These are phyloP conservation scores for Scolopax rusticola DNA, from an alignment of 2,797 vertebrate species.

Conservation along the genomic window DNA sequence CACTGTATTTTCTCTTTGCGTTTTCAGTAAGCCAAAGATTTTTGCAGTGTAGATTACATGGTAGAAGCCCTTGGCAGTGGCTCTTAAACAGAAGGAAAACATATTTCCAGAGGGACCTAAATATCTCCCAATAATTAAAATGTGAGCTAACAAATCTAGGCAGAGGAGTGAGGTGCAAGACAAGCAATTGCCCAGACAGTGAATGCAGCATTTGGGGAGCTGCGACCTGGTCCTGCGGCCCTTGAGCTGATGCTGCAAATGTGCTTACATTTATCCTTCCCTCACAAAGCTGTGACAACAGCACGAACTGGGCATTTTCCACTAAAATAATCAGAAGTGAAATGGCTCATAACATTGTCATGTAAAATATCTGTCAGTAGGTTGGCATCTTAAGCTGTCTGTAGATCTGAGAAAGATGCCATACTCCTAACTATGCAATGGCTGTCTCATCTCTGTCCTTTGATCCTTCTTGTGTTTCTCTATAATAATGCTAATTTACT, in stretches of 20 bases:
- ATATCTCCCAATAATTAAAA: background rate
- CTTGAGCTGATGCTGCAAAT: background rate
- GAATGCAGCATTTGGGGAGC: fast-evolving
- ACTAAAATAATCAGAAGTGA: background rate
- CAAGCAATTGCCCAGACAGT: background rate
- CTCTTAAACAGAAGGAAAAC: background rate
- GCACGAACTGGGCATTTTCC: background rate
- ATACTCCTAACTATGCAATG: background rate
- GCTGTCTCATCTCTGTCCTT: background rate
- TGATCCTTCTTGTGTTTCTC: background rate
- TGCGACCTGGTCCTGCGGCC: background rate
- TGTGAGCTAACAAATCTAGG: background rate
- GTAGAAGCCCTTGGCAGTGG: background rate
- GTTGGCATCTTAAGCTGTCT: background rate
- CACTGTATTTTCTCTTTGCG: background rate
- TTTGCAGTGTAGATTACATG: background rate
- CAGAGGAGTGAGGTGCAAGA: background rate
- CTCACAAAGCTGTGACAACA: background rate
- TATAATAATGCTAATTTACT: background rate
- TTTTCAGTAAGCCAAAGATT: background rate
- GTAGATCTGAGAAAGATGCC: background rate
- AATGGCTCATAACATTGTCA: background rate
- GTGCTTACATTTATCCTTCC: background rate
- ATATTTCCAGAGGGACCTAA: background rate
- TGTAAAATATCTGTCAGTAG: background rate